Evolutionary conservation across 1,140 invertebrate genomes (phyloP).

Genomic region (Armadillidium nasatum): DNA sequence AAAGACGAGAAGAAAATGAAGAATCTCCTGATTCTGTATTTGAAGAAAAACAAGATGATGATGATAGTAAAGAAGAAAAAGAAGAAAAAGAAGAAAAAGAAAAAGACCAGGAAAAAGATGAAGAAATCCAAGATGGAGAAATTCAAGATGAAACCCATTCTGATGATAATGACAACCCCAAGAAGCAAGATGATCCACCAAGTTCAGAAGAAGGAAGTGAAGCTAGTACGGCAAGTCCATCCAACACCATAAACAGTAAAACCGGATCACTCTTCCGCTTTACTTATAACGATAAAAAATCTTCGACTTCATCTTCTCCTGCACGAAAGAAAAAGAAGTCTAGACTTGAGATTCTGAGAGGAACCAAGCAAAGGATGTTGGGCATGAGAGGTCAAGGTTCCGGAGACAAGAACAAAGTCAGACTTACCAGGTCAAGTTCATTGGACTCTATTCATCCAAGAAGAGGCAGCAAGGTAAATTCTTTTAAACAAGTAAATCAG

Average conservation of each 20-base stretch:
- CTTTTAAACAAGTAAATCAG: too few species aligned
- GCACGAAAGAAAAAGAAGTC: background rate
- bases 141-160: too few species aligned
- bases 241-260: background rate
- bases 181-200: background rate
- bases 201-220: background rate
- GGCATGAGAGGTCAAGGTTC: background rate
- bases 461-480: too few species aligned
- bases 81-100: background rate
- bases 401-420: conserved; percentile 16
- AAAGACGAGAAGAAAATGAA: too few species aligned
- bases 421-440: conserved; percentile 32
- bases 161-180: background rate
- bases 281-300: too few species aligned
- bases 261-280: background rate
- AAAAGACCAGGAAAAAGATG: background rate
- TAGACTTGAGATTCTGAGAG: background rate
- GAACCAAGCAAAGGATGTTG: background rate
- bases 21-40: background rate
- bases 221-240: background rate
- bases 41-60: background rate
- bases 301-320: too few species aligned
- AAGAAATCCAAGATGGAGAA: background rate
- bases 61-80: background rate
- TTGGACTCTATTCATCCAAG: conserved; percentile 25